Conservation (phyloP, 2,888 invertebrate genomes). For the Brassicogethes aeneus region DNA sequence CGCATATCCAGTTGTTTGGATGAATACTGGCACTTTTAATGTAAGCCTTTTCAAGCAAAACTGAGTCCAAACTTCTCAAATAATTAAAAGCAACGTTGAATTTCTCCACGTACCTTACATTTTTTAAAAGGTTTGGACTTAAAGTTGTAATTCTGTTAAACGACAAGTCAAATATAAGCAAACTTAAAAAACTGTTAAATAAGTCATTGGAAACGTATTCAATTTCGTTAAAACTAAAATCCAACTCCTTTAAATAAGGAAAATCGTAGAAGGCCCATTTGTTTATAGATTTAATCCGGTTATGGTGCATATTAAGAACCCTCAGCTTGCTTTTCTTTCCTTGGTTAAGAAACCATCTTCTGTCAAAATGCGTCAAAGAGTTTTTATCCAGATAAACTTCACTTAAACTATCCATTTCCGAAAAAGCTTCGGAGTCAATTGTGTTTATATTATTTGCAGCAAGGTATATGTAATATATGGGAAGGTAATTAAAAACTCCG, state of each 20-base stretch:
- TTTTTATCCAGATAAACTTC: conserved; percentile 1
- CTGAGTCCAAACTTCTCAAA: not conserved
- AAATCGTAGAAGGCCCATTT: not conserved
- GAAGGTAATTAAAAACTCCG: not conserved
- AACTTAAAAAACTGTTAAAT: not conserved
- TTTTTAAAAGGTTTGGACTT: not conserved
- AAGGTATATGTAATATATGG: not conserved
- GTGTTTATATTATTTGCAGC: not conserved
- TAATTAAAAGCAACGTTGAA: not conserved
- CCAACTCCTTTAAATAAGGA: not conserved
- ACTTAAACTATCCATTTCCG: not conserved
- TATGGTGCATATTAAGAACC: not conserved
- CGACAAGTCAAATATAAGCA: not conserved
- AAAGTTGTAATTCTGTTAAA: not conserved
- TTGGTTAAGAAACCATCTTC: not conserved
- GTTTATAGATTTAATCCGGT: not conserved
- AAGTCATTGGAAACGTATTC: not conserved
- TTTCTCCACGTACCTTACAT: not conserved
- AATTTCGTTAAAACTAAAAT: conserved; percentile 2
- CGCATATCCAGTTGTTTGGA: not conserved
- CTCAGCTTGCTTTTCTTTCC: not conserved
- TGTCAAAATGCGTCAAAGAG: not conserved
- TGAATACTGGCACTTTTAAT: not conserved
- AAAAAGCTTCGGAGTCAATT: not conserved
- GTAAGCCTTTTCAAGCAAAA: not conserved